Conservation (phyloP, 2,888 invertebrate species). For the Microplitis manilae region DNA sequence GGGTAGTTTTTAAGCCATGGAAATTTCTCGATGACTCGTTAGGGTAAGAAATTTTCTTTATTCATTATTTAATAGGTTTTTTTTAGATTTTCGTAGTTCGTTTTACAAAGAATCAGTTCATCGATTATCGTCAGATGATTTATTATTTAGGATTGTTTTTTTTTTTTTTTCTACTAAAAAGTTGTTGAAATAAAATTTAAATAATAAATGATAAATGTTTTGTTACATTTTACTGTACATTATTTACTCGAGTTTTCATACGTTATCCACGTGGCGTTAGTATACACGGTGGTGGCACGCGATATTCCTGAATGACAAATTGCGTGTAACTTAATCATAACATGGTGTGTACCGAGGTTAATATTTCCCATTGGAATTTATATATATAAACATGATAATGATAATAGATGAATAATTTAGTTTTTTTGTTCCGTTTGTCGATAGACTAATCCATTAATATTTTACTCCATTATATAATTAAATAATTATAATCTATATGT, state of each 20-base stretch:
- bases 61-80: not conserved
- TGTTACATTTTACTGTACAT: not conserved
- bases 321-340: conserved; percentile 14
- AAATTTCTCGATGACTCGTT: not conserved
- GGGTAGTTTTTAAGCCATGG: not conserved
- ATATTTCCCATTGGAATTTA: not conserved
- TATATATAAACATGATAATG: not conserved
- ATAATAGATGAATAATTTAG: not conserved
- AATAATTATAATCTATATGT: too few relatives aligned
- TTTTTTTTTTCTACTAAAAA: not conserved
- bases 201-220: not conserved
- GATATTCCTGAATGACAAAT: conserved; percentile 16
- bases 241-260: conserved; percentile 16
- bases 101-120: not conserved
- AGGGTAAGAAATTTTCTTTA: not conserved
- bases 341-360: not conserved
- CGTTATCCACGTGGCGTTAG: conserved; percentile 33
- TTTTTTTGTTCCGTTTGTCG: not conserved
- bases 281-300: not conserved
- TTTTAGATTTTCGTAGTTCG: not conserved
- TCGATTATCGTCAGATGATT: not conserved
- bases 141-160: too few relatives aligned
- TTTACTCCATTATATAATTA: too few relatives aligned
- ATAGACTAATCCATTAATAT: too few relatives aligned
- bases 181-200: not conserved